phyloP scores from a whole-genome alignment of 2,888 invertebrate species.

The Agrochola macilenta region DNA sequence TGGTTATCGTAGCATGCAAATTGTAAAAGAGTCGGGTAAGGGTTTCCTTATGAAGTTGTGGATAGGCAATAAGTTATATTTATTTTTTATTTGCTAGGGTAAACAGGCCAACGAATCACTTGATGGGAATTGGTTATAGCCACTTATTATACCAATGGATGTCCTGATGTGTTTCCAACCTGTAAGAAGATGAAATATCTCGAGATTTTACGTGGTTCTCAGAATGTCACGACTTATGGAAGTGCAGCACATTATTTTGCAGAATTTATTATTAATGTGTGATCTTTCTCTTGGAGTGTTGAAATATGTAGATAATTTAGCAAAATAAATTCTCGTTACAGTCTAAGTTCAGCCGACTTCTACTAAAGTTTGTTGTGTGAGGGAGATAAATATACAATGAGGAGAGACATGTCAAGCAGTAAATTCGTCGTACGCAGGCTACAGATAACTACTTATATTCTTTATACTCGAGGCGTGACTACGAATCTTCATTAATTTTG shows the following conservation, averaged over 20 bases:
- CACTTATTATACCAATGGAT: neutral
- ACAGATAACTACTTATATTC: neutral
- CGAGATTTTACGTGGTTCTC: conserved; percentile 14
- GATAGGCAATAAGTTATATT: conserved; percentile 15
- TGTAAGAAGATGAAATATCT: neutral
- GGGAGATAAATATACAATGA: conserved; percentile 23
- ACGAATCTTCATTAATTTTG: conserved; percentile 9
- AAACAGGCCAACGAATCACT: neutral
- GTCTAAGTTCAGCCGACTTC: conserved; percentile 33
- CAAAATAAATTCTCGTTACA: conserved; percentile 50
- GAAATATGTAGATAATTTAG: conserved; percentile 52
- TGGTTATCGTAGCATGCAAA: conserved; percentile 50
- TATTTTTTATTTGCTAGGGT: neutral
- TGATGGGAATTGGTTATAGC: neutral
- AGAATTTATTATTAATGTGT: conserved; percentile 40
- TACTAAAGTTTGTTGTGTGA: conserved; percentile 24
- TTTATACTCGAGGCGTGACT: conserved; percentile 6
- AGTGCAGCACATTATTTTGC: conserved; percentile 41
- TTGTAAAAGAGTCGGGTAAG: conserved; percentile 48
- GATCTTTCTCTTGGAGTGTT: conserved; percentile 36
- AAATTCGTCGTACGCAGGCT: conserved; percentile 11
- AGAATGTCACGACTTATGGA: neutral
- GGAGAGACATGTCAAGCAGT: neutral
- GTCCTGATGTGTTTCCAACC: neutral
- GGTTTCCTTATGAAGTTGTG: conserved; percentile 22